Evolutionary conservation across 2,888 invertebrate genomes (phyloP).

Genomic region (Ophion ventricosus): DNA sequence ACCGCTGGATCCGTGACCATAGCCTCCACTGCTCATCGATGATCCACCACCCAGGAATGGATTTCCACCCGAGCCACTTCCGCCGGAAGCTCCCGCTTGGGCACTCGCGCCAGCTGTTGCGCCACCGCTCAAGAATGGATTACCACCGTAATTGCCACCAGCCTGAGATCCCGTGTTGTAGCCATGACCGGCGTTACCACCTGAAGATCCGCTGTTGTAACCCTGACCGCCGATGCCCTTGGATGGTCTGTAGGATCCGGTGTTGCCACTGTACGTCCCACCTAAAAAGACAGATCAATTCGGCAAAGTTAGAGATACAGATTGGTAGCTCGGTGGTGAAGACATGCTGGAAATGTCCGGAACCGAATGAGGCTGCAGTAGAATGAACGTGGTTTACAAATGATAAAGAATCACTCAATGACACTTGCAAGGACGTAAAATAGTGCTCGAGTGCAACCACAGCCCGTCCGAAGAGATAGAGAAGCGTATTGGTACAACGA

Average conservation of each 20-base stretch:
- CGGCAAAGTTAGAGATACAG: neutral
- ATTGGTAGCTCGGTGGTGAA: neutral
- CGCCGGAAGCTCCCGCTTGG: slow-evolving; percentile 53
- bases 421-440: neutral
- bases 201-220: slow-evolving; percentile 21
- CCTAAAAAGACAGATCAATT: slow-evolving; percentile 27
- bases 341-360: slow-evolving; percentile 13
- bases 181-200: slow-evolving; percentile 13
- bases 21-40: slow-evolving; percentile 14
- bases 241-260: slow-evolving; percentile 43
- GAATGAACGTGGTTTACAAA: slow-evolving; percentile 28
- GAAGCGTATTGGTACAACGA: neutral
- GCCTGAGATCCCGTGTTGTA: slow-evolving; percentile 22
- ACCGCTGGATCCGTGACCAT: slow-evolving; percentile 19
- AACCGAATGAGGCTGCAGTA: slow-evolving; percentile 2
- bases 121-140: slow-evolving; percentile 67
- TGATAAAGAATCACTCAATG: neutral
- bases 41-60: slow-evolving; percentile 56
- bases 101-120: slow-evolving; percentile 48
- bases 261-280: slow-evolving; percentile 30
- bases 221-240: slow-evolving; percentile 23
- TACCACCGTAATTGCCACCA: slow-evolving; percentile 54
- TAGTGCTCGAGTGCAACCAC: neutral
- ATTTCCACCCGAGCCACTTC: slow-evolving; percentile 47
- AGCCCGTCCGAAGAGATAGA: neutral